Conservation (phyloP, 1,140 invertebrate genomes). For the Hirudo medicinalis region DNA sequence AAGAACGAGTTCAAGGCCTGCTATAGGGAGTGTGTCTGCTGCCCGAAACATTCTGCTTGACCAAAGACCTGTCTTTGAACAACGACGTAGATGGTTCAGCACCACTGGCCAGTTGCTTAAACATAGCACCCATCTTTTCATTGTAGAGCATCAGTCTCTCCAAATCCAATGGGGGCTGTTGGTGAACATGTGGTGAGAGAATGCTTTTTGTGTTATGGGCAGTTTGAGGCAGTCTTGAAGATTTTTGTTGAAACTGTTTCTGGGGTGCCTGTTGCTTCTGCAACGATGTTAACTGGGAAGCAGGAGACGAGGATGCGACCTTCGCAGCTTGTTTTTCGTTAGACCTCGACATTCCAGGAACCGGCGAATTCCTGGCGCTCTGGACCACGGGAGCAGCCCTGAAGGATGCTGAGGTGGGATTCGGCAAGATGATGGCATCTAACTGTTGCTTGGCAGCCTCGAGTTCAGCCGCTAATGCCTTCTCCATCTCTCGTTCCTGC, state of each 20-base stretch:
- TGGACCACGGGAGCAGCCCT: too few relatives aligned
- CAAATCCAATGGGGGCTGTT: not conserved
- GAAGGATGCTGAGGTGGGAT: too few relatives aligned
- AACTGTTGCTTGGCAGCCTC: slow-evolving; percentile 7
- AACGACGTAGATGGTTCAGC: not conserved
- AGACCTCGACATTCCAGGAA: too few relatives aligned
- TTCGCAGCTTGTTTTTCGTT: too few relatives aligned
- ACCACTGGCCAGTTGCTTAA: not conserved
- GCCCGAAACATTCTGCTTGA: too few relatives aligned
- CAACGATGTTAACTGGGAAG: too few relatives aligned
- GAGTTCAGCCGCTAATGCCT: not conserved
- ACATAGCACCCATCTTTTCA: slow-evolving; percentile 1
- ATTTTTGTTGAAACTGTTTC: slow-evolving; percentile 8
- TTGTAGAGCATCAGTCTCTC: slow-evolving; percentile 5
- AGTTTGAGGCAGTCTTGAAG: not conserved
- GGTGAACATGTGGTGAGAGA: not conserved
- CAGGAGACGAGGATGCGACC: too few relatives aligned
- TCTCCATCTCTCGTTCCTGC: slow-evolving; percentile 8
- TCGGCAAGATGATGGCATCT: slow-evolving; percentile 1
- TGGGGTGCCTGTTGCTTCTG: not conserved
- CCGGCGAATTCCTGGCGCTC: too few relatives aligned
- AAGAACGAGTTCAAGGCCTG: too few relatives aligned
- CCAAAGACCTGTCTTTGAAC: not conserved
- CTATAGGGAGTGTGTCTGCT: too few relatives aligned
- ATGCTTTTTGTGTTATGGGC: not conserved